Evolutionary conservation across 2,113 vertebrate species (phyloP), one percentile per base, ranked within the genome.

Genomic region (Geococcyx californianus): DNA sequence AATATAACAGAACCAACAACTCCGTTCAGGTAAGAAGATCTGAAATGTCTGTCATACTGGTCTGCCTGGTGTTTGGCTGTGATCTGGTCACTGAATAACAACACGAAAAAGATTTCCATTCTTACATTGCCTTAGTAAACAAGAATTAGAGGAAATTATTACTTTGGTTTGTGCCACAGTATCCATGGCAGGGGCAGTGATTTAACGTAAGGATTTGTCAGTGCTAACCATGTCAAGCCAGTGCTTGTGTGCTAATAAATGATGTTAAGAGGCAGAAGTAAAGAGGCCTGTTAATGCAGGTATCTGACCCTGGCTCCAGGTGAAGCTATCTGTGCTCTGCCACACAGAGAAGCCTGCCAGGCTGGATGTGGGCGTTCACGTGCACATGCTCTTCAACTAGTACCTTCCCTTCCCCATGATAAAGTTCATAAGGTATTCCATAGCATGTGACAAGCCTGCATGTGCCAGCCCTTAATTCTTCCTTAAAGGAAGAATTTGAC

Each of bases 271-370:
- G 34, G 29, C 56, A 70, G 73, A 72, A 42, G 19, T 38, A 49
- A 78, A 70, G 20, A 84, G 19, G 9, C 3, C 5, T 11, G 17
- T 59, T 60, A 74, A 74, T 15, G 36, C 0, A 52, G 8, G 9
- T 54, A 56, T 18, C 21, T 18, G 34, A 38, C 42, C 3, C 17
- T 19, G 34, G 56, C 12, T 6, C 7, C 0, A 0, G 38, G 45
- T 70, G 55, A 89, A 63, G 24, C 56, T 54, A n/a, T n/a, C 20
- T 14, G 36, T 44, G 36, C 49, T 83, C 14, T 69, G 34, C 24
- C 45, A 80, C 44, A 47, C 7, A 68, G 21, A 73, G 4, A 76
- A 73, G 74, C 21, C 25, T n/a, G 38, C 15, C 23, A 74, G 54
- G 55, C 19, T 54, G 63, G 44, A 64, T 72, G 45, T 28, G 34